A percentile compares a stretch with the other conserved stretches of the same genome.
These are phyloP conservation scores for Acromyrmex heyeri DNA, from an alignment of 1,140 invertebrate genomes.

Conservation along the genomic window DNA sequence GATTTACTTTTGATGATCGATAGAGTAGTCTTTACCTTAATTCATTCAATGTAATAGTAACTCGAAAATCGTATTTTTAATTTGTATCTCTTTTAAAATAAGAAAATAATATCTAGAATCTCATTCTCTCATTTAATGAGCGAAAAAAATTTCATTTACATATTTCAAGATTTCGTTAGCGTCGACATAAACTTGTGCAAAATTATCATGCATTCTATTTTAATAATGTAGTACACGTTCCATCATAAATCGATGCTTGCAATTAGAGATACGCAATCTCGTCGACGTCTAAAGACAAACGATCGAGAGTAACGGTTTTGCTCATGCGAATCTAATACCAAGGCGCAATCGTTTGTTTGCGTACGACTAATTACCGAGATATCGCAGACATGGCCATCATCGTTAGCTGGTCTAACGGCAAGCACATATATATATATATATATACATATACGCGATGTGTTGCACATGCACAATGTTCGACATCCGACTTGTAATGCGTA, in stretches of 20 bases:
- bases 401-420: constrained; percentile 8
- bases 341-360: constrained; percentile 17
- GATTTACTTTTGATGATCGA: too few relatives aligned
- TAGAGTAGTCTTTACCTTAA: too few relatives aligned
- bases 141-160: background rate
- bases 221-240: background rate
- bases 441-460: background rate
- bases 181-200: background rate
- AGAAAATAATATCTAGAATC: background rate
- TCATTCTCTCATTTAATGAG: background rate
- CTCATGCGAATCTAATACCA: constrained; percentile 18
- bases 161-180: background rate
- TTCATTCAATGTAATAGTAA: too few relatives aligned
- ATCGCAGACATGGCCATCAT: constrained; percentile 7
- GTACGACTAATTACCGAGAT: constrained; percentile 33
- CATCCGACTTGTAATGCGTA: constrained; percentile 1
- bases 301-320: constrained; percentile 61
- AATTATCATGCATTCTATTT: background rate
- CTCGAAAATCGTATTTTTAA: too few relatives aligned
- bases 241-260: background rate
- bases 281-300: constrained; percentile 4
- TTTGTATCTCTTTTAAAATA: too few relatives aligned
- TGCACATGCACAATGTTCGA: constrained; percentile 30
- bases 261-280: constrained; percentile 2
- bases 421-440: background rate